Conservation (phyloP, 2,113 vertebrate species). For the Chitala chitala region DNA sequence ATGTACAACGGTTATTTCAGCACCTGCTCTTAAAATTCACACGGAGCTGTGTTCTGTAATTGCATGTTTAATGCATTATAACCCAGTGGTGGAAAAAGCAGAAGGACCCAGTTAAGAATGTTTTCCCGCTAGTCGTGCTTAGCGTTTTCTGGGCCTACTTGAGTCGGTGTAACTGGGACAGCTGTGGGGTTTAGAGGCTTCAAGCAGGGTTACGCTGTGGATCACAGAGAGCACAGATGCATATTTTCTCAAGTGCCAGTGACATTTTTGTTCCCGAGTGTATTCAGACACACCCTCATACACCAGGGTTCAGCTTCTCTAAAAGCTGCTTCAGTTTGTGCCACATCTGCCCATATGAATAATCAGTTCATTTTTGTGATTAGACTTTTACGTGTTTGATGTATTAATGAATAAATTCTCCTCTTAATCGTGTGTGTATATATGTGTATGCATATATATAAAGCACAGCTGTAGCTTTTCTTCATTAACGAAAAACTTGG, state of each 20-base stretch:
- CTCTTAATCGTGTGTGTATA: too few relatives aligned
- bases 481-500: too few relatives aligned
- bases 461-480: too few relatives aligned
- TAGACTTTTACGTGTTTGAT: not conserved
- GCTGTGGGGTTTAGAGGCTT: slow-evolving; percentile 3
- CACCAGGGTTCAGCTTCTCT: slow-evolving; percentile 1
- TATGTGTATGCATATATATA: too few relatives aligned
- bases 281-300: not conserved
- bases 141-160: not conserved
- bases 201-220: not conserved
- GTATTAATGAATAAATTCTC: slow-evolving; percentile 8
- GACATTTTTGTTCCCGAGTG: not conserved
- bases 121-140: not conserved
- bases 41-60: too few relatives aligned
- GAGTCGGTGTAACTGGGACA: slow-evolving; percentile 9
- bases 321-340: not conserved
- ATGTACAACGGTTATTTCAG: too few relatives aligned
- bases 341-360: slow-evolving; percentile 6
- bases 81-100: too few relatives aligned
- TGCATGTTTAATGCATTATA: too few relatives aligned
- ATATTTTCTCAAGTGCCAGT: not conserved
- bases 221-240: not conserved
- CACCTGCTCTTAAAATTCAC: too few relatives aligned
- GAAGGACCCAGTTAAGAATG: not conserved
- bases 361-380: slow-evolving; percentile 2